Evolutionary conservation across 2,888 invertebrate genomes (phyloP), one percentile per base, ranked within the genome.

Genomic region (Oscheius myriophilus): DNA sequence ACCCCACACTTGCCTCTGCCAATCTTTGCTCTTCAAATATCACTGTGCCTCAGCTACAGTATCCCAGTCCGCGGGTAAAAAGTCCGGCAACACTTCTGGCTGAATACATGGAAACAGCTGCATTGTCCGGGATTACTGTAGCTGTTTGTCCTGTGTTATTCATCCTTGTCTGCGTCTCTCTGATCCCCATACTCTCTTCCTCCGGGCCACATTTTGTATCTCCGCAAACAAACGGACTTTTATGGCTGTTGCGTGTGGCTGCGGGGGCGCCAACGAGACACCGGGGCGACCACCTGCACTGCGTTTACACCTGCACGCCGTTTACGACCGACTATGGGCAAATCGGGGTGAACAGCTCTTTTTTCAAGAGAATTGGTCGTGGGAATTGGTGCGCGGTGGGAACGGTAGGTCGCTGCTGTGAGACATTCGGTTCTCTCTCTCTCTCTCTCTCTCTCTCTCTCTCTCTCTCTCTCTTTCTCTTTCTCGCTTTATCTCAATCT

Each of bases 191-290:
- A 46, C 33, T 45, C 23, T 46, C 61, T 61, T 42, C 23, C 43
- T n/a, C 7, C 33, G 2, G 18, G 14, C 55, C 55, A 57, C 61
- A 61, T 26, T 61, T 61, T 61, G 61, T 61, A 61, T 61, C 61
- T 61, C 61, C 61, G 61, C 61, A 61, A 61, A 61, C 61, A 61
- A 61, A 61, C 61, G 61, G 61, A 61, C 61, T 61, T 61, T 61
- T 61, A 61, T 61, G 61, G 46, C 46, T 49, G 46, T 57, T n/a
- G 61, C 26, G 61, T 7, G 33, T 33, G 33, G 33, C 33, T 33
- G 25, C 18, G 33, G 49, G 26, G 49, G 26, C 12, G 49, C 16
- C n/a, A 39, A n/a, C 16, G 33, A 46, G 61, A 21, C 58, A 42
- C 33, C 57, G 57, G 57, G 57, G 49, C 61, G 61, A 49, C 61